Evolutionary conservation across 2,888 invertebrate genomes (phyloP), one percentile per base, ranked within the genome.

Genomic region (Embidobia sp.): DNA sequence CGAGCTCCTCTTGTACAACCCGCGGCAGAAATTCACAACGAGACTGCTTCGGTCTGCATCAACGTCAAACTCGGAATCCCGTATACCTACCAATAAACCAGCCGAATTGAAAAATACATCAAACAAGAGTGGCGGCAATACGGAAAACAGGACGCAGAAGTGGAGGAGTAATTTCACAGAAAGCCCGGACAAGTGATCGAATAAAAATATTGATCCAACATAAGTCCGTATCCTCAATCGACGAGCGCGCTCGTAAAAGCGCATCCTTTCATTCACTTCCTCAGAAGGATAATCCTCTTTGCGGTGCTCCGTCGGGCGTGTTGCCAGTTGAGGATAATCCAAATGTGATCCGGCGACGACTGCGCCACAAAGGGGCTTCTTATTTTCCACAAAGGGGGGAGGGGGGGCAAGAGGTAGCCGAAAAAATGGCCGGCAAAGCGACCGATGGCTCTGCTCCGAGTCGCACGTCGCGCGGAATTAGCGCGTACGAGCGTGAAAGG

Each of bases 401-500:
- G 51, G 61, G 63, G 79, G 79, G 75, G 55, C 40, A 49, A 15
- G n/a, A n/a, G n/a, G n/a, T n/a, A n/a, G n/a, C n/a, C n/a, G n/a
- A n/a, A n/a, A n/a, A n/a, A n/a, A n/a, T n/a, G n/a, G n/a, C n/a
- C 42, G 22, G 57, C 63, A 40, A 55, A 40, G 44, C 59, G 80
- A 74, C 75, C 73, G 61, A 26, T 16, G 48, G 48, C n/a, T 11
- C 27, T 37, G 33, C 19, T 19, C 6, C 35, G 33, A 42, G 44
- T 49, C 48, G 77, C 26, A 78, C 77, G 81, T 82, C 83, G 70
- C 55, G 40, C 63, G 46, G 57, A 77, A 80, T 84, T 78, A 81
- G 80, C 37, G 63, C 73, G 80, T 78, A 79, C 75, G 79, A 80
- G 81, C 81, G 80, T 81, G 79, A 84, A 84, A 75, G 51, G 49